phyloP scores from a whole-genome alignment of 1,140 invertebrate genomes.

The Nomia melanderi region DNA sequence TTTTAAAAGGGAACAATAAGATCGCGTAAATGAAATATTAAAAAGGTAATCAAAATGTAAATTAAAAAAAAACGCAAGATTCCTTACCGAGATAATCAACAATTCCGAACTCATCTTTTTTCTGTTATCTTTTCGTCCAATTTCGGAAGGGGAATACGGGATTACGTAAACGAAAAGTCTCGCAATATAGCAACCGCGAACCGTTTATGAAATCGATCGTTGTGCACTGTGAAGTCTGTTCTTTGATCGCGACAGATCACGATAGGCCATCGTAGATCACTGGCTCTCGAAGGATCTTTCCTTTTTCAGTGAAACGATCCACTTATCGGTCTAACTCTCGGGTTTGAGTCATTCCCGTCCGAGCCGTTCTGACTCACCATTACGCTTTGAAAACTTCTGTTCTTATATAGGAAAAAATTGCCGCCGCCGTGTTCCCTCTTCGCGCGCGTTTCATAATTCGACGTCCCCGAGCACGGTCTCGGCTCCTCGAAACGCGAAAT shows the following conservation, averaged over 20 bases:
- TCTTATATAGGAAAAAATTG: constrained; percentile 46
- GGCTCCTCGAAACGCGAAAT: not conserved
- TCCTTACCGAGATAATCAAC: too few relatives aligned
- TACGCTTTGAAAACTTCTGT: constrained; percentile 30
- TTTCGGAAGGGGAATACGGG: too few relatives aligned
- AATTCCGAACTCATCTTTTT: too few relatives aligned
- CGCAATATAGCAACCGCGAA: constrained; percentile 31
- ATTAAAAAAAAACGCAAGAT: too few relatives aligned
- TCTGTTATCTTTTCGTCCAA: too few relatives aligned
- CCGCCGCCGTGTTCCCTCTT: constrained; percentile 8
- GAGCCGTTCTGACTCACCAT: constrained; percentile 47
- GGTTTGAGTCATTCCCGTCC: constrained; percentile 51
- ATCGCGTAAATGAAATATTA: too few relatives aligned
- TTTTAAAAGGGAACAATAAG: too few relatives aligned
- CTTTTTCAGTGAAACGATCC: constrained; percentile 66
- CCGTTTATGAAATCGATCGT: constrained; percentile 13
- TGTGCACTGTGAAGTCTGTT: constrained; percentile 26
- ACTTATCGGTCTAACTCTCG: constrained; percentile 54
- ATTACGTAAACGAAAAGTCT: constrained; percentile 34
- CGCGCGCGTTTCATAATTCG: constrained; percentile 33
- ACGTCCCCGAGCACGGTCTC: not conserved
- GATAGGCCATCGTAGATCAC: constrained; percentile 46
- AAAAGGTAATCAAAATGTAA: too few relatives aligned
- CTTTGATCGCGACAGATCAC: constrained; percentile 24
- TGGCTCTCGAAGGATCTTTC: constrained; percentile 64